Evolutionary conservation across 2,888 invertebrate genomes (phyloP).

Genomic region (Tipula helvola): DNA sequence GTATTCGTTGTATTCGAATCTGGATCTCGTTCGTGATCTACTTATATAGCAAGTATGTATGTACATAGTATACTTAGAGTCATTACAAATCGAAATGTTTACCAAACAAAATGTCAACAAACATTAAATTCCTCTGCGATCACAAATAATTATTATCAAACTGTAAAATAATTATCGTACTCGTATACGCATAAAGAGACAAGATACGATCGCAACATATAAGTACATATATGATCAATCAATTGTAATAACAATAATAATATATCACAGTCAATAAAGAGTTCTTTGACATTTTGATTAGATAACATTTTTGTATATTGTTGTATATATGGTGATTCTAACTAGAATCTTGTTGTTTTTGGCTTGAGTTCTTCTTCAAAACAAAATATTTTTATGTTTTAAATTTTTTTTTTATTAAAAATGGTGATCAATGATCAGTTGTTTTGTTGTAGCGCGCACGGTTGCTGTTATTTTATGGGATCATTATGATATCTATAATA

Average conservation of each 20-base stretch:
- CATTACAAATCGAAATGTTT: neutral
- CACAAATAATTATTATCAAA: neutral
- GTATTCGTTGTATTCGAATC: too few relatives aligned
- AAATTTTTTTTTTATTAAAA: neutral
- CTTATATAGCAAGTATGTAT: too few relatives aligned
- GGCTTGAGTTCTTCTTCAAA: neutral
- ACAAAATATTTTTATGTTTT: neutral
- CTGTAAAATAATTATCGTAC: neutral
- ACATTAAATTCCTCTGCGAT: neutral
- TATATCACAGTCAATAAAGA: neutral
- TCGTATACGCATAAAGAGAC: neutral
- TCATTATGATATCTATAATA: neutral
- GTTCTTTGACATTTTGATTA: conserved; percentile 4
- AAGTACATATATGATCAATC: neutral
- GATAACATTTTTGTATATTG: neutral
- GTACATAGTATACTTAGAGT: neutral
- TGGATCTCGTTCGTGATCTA: neutral
- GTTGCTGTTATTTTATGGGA: neutral
- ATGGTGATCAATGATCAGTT: neutral
- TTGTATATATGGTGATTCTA: neutral
- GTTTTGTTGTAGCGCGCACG: neutral
- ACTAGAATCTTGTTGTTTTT: neutral
- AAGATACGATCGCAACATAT: neutral
- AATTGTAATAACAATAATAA: neutral
- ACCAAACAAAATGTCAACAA: neutral